Percentiles rank a stretch among this genome's conserved stretches.
Conservation (phyloP, 2,888 invertebrate species). For the Drosophila incognita region DNA sequence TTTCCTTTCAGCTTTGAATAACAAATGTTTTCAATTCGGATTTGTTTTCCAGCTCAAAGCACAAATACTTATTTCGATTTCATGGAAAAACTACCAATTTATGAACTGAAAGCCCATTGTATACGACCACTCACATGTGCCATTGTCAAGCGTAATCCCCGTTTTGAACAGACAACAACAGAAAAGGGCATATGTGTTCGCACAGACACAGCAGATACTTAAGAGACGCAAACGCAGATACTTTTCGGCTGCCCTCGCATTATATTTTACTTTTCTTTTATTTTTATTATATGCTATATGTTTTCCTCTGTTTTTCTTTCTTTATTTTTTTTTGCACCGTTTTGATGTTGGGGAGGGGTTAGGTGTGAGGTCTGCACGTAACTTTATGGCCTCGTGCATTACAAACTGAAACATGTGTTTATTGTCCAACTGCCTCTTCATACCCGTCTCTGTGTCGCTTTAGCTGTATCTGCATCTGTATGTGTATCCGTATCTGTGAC, state of each 20-base stretch:
- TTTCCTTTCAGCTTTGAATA: neutral
- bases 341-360: conserved; percentile 30
- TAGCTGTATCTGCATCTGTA: neutral
- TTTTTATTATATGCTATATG: conserved; percentile 18
- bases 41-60: neutral
- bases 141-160: conserved; percentile 40
- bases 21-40: neutral
- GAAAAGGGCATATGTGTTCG: conserved; percentile 61
- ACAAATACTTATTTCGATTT: neutral
- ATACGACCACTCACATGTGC: neutral
- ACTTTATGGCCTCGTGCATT: conserved; percentile 76
- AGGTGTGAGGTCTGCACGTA: conserved; percentile 23
- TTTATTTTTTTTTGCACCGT: conserved; percentile 49
- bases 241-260: conserved; percentile 66
- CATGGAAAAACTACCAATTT: neutral
- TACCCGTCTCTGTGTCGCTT: neutral
- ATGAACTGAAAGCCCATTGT: conserved; percentile 1
- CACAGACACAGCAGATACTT: conserved; percentile 20
- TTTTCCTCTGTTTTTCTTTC: neutral
- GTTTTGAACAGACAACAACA: conserved; percentile 9
- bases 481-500: conserved; percentile 2
- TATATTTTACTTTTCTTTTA: conserved; percentile 43
- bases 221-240: conserved; percentile 57
- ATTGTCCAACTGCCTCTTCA: conserved; percentile 63
- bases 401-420: conserved; percentile 82